These are phyloP conservation scores for Polymixis flavicincta DNA, from an alignment of 2,888 invertebrate genomes.

Conservation along the genomic window DNA sequence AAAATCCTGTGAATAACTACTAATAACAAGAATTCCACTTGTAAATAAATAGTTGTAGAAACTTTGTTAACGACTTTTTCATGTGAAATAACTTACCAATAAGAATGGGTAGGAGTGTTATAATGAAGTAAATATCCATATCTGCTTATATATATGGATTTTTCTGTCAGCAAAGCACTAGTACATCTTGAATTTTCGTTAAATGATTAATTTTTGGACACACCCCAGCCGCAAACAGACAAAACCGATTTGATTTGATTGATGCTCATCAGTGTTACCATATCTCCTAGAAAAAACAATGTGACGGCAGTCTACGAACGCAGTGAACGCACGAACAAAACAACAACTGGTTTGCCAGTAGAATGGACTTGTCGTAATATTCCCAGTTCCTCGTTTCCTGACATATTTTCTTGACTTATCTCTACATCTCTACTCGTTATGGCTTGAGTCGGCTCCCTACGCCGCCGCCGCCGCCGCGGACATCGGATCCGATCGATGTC, in stretches of 20 bases:
- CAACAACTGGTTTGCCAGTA: too few relatives aligned
- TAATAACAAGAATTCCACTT: background rate
- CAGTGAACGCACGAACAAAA: too few relatives aligned
- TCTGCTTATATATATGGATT: background rate
- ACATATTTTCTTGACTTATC: background rate
- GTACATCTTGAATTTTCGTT: conserved; percentile 36
- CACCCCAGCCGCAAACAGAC: conserved; percentile 62
- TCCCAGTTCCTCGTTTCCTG: background rate
- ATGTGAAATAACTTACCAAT: conserved; percentile 61
- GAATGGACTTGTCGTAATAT: background rate
- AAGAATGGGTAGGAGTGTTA: conserved; percentile 29
- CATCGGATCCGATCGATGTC: too few relatives aligned
- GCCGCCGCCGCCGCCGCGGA: too few relatives aligned
- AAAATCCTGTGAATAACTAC: background rate
- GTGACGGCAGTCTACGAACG: too few relatives aligned
- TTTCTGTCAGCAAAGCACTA: conserved; percentile 22
- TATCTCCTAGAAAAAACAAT: too few relatives aligned
- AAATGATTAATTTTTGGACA: conserved; percentile 56
- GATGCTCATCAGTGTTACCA: conserved; percentile 5
- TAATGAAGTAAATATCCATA: conserved; percentile 39
- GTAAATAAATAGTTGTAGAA: conserved; percentile 46
- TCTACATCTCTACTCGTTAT: background rate
- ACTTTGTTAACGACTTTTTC: conserved; percentile 13
- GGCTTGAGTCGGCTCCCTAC: background rate
- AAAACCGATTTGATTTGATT: conserved; percentile 37